Evolutionary conservation across 35 echinoderm and acorn worm species (phyloP).

Genomic region (Hemicentrotus pulcherrimus): DNA sequence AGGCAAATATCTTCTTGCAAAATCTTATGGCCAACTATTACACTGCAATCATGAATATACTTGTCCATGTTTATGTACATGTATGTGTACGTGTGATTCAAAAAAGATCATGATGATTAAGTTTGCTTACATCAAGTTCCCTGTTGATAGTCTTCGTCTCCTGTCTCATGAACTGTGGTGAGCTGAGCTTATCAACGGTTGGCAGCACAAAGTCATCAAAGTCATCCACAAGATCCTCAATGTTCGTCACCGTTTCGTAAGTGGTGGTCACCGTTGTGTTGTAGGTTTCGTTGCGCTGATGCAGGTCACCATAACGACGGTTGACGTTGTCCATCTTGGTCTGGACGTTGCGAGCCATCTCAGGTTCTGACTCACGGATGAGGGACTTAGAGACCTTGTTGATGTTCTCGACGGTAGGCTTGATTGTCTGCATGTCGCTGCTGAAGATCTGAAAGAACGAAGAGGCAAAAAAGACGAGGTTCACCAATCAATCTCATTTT

Average conservation of each 20-base stretch:
- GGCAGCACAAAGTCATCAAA: conserved; percentile 82
- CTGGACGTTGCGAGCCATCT: conserved; percentile 68
- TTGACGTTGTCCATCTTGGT: conserved; percentile 83
- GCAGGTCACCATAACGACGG: conserved; percentile 57
- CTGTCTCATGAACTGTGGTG: conserved; percentile 72
- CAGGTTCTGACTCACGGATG: conserved; percentile 77
- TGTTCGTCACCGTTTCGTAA: conserved; percentile 41
- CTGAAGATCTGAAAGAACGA: conserved; percentile 55
- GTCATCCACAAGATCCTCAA: conserved; percentile 59
- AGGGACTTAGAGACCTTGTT: conserved; percentile 59
- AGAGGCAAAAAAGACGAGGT: neutral
- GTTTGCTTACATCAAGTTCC: conserved; percentile 67
- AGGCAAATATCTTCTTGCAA: too few relatives aligned
- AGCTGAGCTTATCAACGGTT: conserved; percentile 65
- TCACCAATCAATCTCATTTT: neutral
- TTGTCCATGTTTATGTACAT: neutral
- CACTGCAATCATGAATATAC: neutral
- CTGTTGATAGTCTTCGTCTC: conserved; percentile 65
- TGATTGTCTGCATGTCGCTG: conserved; percentile 67
- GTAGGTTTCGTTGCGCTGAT: conserved; percentile 52
- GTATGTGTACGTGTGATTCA: neutral
- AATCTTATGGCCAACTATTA: neutral
- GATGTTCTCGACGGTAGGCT: conserved; percentile 71
- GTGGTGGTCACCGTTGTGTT: neutral
- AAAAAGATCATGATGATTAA: neutral